Base-by-base conservation (phyloP, 2,888 invertebrate species). In the Drosophila subsilvestris region DNA sequence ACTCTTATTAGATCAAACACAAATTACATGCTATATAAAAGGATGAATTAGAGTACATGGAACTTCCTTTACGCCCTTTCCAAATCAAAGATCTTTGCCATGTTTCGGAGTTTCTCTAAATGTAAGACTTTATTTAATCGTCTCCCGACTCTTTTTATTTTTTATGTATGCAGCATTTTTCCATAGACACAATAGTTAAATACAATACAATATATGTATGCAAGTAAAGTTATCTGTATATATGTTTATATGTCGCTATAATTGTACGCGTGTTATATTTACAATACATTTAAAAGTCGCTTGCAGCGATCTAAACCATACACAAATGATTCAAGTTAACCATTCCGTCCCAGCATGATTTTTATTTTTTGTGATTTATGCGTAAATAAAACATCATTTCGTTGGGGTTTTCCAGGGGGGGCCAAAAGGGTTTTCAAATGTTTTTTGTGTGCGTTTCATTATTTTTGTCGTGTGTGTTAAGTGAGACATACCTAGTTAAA, bases 401-500 rank as follows among this genome's bases (percentile, higher is more conserved):
- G 55, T 22, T 49, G 65, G 66, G 66, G 48, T 18, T 56, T 70
- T 70, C 25, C 42, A 63, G 51, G 57, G 25, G 63, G 71, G 70
- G 54, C 54, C 72, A 63, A 61, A 51, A 56, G 18, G 45, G 47
- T 43, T 20, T 5, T 47, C 27, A 50, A 32, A 32, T 37, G 37
- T 60, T 20, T 53, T 20, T 53, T 12, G n/a, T 60, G 14, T 69
- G 9, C 56, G 37, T 29, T 17, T 49, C 53, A 47, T n/a, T n/a
- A 22, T 20, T 63, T 51, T 76, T 25, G 45, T 22, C 53, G 42
- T 58, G 66, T 63, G 49, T 73, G 67, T 75, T 69, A 73, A 74
- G 49, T 79, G 76, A 76, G 86, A 86, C 89, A 89, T 89, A 89
- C 89, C 89, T 86, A 89, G 79, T 81, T 71, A 89, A 89, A 84